Base-by-base conservation (phyloP, 2,113 vertebrate species). In the Forbesichthys papilliferus region DNA sequence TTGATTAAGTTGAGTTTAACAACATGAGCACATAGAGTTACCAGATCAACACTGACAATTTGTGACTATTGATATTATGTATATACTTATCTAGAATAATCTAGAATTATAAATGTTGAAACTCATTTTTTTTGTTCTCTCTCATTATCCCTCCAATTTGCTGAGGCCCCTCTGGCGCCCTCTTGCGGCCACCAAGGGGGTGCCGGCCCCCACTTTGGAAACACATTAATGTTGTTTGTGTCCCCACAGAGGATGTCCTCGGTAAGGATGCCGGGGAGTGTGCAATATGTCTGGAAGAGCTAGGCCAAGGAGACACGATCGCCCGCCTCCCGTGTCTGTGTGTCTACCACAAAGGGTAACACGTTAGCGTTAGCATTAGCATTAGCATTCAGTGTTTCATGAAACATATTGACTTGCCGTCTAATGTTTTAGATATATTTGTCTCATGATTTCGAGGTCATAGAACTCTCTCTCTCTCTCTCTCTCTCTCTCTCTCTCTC, bases 281-380 rank as follows among this genome's bases (percentile, higher is more conserved):
- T 95, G 94, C 97, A 75, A 98, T 98, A 91, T 98, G 97, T 86
- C 91, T 98, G 87, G 97, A 98, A 85, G 96, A 98, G 64, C 82
- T 98, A 85, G 90, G 93, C 61, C 97, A 98, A 88, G 97, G 97
- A 64, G 96, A 98, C 82, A 98, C 96, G 57, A 98, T 98, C 78
- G 97, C 96, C 54, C 94, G 97, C 14, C 93, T 98, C 88, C 96
- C 97, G 84, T 98, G 97, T 85, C 95, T 98, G 84, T 98, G 97
- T 91, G 95, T 98, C 89, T 98, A 98, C 79, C 97, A 98, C 68
- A 98, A 98, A 94, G 93, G 96, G 97, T 94, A 86, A 53, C 49
- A 53, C 55, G 0, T 18, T 10, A 20, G 20, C 20, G 20, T 20
- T 20, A 20, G 20, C 12, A n/a, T 16, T n/a, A 13, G 11, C 16